These are phyloP conservation scores for Mormyrus lacerda DNA, from an alignment of 2,113 vertebrate genomes.

Conservation along the genomic window DNA sequence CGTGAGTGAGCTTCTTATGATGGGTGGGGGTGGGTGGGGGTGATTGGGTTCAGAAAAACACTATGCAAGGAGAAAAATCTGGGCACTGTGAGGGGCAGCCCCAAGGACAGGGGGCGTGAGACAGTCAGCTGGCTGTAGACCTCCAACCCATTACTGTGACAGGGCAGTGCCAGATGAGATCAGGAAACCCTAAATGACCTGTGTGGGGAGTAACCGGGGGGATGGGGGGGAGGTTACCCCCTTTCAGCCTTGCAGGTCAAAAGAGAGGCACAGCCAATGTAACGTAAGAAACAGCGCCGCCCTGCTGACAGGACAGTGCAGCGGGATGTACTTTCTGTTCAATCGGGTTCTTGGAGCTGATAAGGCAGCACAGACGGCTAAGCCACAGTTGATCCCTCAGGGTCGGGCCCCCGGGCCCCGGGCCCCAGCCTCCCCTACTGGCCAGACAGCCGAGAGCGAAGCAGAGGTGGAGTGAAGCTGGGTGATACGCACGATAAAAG, in stretches of 20 bases:
- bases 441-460: neutral
- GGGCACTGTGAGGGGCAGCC: neutral
- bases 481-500: neutral
- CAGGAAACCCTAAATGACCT: neutral
- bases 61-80: neutral
- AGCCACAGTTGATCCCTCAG: conserved; percentile 1
- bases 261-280: neutral
- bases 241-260: no score
- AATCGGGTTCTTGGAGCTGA: neutral
- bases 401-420: no score
- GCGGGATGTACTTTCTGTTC: neutral
- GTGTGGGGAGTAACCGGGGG: neutral
- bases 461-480: neutral
- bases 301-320: neutral
- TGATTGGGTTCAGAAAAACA: neutral
- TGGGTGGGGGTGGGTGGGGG: neutral
- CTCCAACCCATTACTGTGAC: neutral
- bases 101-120: neutral
- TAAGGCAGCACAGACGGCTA: conserved; percentile 1
- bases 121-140: neutral
- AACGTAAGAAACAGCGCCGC: neutral
- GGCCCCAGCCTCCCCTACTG: neutral
- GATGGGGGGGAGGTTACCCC: no score
- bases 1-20: neutral
- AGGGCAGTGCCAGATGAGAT: neutral